phyloP scores from a whole-genome alignment of 30 jellyfish, hydroid and myxozoan genomes.

The Catostylus mosaicus region DNA sequence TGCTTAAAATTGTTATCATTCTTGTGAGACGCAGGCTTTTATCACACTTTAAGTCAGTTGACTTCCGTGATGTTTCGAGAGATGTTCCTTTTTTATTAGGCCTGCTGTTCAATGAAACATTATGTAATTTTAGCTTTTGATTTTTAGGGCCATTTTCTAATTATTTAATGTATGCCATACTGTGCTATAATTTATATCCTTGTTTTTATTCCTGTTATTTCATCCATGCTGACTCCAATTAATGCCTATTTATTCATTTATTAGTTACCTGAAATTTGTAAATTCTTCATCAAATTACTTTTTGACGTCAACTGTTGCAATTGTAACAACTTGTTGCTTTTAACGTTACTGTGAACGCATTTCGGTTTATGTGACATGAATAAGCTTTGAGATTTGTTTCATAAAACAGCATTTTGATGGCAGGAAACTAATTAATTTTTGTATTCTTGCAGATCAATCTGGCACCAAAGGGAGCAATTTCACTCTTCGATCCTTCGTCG shows the following conservation, averaged over 20 bases:
- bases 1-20: neutral
- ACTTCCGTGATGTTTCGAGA: neutral
- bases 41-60: neutral
- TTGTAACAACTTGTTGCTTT: neutral
- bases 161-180: no score
- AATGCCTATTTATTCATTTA: no score
- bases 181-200: no score
- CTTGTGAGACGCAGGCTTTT: neutral
- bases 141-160: no score
- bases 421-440: neutral
- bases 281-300: no score
- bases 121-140: no score
- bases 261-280: no score
- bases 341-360: no score
- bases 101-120: no score
- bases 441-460: conserved; percentile 1
- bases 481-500: conserved; percentile 50
- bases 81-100: neutral
- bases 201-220: no score
- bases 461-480: neutral
- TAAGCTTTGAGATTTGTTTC: neutral
- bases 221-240: no score
- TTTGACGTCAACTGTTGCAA: neutral
- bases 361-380: neutral
- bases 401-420: neutral